Percentiles rank a stretch among this genome's conserved stretches.
Evolutionary conservation across 2,113 vertebrate genomes (phyloP).

Genomic region (Gulo gulo): DNA sequence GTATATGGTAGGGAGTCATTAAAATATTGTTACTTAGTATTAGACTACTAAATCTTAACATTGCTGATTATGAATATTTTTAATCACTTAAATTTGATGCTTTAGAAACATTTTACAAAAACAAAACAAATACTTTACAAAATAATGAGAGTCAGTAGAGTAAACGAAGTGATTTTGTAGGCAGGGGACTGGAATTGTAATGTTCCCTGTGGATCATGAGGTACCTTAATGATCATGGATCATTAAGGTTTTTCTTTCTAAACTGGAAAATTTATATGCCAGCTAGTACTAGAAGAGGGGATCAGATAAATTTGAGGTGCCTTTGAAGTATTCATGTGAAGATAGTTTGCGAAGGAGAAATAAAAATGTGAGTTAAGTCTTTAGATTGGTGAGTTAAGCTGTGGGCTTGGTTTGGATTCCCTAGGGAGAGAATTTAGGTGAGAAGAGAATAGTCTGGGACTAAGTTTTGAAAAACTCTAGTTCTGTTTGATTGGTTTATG

Average conservation of each 20-base stretch:
- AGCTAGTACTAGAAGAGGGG: background rate
- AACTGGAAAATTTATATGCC: background rate
- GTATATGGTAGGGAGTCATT: background rate
- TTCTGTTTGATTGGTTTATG: background rate
- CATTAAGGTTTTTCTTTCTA: background rate
- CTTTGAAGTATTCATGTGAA: background rate
- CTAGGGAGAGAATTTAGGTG: background rate
- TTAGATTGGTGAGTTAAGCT: background rate
- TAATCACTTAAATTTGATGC: background rate
- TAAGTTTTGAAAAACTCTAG: background rate
- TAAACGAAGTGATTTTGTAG: background rate
- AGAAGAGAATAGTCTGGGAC: background rate
- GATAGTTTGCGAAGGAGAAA: background rate
- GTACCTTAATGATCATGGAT: background rate
- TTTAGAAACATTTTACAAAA: background rate
- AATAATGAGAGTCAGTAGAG: background rate
- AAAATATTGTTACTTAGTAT: background rate
- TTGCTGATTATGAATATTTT: background rate
- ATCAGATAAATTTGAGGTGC: background rate
- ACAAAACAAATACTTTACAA: background rate
- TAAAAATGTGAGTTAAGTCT: background rate
- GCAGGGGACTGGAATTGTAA: background rate
- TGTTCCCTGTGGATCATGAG: background rate
- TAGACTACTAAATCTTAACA: background rate
- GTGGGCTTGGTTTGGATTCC: background rate